Evolutionary conservation across 2,113 vertebrate genomes (phyloP).

Genomic region (Dicaeum eximium): DNA sequence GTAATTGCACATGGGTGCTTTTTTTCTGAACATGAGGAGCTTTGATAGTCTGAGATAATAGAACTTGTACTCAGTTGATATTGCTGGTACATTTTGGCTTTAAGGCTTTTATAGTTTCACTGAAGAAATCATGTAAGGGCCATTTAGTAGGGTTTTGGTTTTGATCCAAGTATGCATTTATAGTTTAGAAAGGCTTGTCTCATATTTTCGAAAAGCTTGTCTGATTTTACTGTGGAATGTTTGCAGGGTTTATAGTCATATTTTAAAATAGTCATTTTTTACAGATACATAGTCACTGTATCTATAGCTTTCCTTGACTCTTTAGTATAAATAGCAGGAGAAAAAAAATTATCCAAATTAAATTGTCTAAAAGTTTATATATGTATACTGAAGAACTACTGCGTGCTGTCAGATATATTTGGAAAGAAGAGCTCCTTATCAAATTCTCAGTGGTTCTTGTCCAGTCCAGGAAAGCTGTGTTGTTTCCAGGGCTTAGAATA

Average conservation of each 20-base stretch:
- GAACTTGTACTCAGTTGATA: not conserved
- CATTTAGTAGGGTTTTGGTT: not conserved
- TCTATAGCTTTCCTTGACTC: not conserved
- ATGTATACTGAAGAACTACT: not conserved
- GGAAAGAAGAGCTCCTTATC: not conserved
- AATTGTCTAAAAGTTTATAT: not conserved
- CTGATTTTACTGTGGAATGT: not conserved
- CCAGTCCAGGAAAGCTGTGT: not conserved
- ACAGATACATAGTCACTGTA: too few relatives aligned
- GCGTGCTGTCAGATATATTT: not conserved
- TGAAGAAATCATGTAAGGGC: not conserved
- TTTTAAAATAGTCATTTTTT: too few relatives aligned
- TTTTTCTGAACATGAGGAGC: not conserved
- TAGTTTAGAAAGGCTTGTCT: not conserved
- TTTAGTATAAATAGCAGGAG: not conserved
- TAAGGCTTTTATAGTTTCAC: not conserved
- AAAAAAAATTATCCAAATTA: not conserved
- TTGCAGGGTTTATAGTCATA: not conserved
- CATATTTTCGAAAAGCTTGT: not conserved
- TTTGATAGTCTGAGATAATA: not conserved
- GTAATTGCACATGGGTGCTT: not conserved
- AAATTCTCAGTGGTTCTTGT: not conserved
- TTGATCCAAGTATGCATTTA: not conserved
- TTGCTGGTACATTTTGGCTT: not conserved
- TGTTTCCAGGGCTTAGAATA: not conserved